These are phyloP conservation scores for Apodemia zela DNA, from an alignment of 2,888 invertebrate species.

Conservation along the genomic window DNA sequence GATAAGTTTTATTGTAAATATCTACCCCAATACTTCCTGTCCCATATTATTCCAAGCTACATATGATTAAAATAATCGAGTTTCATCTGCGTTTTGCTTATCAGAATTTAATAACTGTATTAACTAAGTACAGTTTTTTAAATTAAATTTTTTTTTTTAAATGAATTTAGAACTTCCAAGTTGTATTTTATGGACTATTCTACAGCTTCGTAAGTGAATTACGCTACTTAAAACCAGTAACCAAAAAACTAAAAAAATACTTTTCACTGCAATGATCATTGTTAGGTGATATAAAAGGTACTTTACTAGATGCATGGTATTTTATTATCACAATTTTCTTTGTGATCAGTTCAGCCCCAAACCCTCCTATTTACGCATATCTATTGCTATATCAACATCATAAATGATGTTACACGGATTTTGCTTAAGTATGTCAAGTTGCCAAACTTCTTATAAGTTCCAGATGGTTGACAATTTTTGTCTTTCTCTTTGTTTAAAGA, in stretches of 20 bases:
- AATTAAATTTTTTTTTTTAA: neutral
- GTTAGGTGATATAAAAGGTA: too few relatives aligned
- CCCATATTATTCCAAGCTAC: neutral
- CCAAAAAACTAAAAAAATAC: too few relatives aligned
- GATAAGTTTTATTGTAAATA: conserved; percentile 5
- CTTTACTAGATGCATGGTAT: too few relatives aligned
- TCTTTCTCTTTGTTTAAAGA: neutral
- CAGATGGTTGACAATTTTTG: neutral
- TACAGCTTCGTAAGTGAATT: too few relatives aligned
- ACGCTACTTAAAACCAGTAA: too few relatives aligned
- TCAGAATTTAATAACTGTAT: too few relatives aligned
- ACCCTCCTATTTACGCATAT: too few relatives aligned
- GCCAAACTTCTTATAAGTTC: neutral
- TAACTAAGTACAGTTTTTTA: neutral
- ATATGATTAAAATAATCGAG: neutral
- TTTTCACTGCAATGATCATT: too few relatives aligned
- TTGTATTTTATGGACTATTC: too few relatives aligned
- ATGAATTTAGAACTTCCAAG: too few relatives aligned
- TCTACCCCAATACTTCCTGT: neutral
- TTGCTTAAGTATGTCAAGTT: neutral
- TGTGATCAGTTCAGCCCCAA: too few relatives aligned
- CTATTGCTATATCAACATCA: neutral
- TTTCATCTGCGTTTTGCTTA: neutral
- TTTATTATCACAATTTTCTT: too few relatives aligned
- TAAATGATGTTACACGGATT: neutral